Evolutionary conservation across 1,140 invertebrate species (phyloP).

Genomic region (Dryas iulia): DNA sequence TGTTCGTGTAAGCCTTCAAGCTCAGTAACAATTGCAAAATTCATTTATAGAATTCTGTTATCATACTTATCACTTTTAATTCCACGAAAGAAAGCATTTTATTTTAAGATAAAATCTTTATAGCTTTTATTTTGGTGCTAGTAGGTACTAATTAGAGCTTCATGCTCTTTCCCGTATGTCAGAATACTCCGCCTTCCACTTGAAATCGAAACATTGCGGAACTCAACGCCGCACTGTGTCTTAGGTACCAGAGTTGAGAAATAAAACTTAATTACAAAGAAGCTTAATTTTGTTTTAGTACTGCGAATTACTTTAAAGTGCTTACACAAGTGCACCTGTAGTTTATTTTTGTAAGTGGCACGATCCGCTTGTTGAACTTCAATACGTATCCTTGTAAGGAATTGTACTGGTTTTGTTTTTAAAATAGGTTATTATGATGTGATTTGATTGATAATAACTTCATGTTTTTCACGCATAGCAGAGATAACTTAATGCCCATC

Average conservation of each 20-base stretch:
- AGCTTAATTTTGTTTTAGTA: neutral
- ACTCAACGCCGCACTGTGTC: too few species aligned
- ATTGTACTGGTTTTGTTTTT: constrained; percentile 7
- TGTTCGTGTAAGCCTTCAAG: neutral
- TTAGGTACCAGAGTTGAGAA: too few species aligned
- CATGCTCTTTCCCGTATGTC: too few species aligned
- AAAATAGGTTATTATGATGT: neutral
- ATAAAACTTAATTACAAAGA: too few species aligned
- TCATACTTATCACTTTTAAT: neutral
- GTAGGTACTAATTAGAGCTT: neutral
- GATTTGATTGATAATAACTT: neutral
- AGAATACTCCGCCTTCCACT: too few species aligned
- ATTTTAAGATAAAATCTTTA: neutral
- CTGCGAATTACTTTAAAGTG: neutral
- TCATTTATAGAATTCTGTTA: neutral
- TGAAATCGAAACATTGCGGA: too few species aligned
- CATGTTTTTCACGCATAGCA: too few species aligned
- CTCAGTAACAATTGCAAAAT: neutral
- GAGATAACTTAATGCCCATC: too few species aligned
- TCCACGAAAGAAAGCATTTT: neutral
- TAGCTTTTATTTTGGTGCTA: neutral
- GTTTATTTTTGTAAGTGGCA: constrained; percentile 60
- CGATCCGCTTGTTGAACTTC: constrained; percentile 52
- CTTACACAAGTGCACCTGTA: constrained; percentile 33
- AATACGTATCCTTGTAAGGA: constrained; percentile 44